phyloP scores from a whole-genome alignment of 2,888 invertebrate species.

The Lepidocyrtoides sp. region DNA sequence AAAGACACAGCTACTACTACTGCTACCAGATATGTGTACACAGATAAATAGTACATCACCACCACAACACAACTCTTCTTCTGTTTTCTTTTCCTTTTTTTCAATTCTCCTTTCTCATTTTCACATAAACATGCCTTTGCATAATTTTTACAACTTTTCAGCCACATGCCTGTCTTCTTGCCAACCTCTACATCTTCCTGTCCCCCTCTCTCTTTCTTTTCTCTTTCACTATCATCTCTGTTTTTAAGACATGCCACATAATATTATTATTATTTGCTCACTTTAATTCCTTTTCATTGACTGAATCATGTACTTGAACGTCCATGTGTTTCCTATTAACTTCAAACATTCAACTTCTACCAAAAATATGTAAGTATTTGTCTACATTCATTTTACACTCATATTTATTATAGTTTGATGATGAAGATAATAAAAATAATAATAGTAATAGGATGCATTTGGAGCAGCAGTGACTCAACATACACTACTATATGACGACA shows the following conservation, averaged over 20 bases:
- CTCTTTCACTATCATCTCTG: too few species aligned
- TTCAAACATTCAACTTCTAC: background rate
- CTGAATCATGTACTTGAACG: conserved; percentile 31
- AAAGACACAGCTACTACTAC: background rate
- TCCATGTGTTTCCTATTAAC: conserved; percentile 73
- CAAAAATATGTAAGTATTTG: background rate
- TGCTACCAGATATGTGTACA: background rate
- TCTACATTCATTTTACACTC: background rate
- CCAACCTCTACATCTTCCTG: conserved; percentile 8
- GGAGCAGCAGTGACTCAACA: background rate
- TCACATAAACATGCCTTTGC: conserved; percentile 81
- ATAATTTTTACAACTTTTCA: conserved; percentile 82
- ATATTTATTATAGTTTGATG: conserved; percentile 38
- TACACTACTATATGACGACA: conserved; percentile 1
- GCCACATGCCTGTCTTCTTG: conserved; percentile 64
- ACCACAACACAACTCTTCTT: background rate
- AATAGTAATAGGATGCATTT: background rate
- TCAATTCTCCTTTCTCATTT: conserved; percentile 64
- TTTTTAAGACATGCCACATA: too few species aligned
- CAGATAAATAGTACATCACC: background rate
- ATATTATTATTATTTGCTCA: background rate
- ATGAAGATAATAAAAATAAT: background rate
- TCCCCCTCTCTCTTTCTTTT: background rate
- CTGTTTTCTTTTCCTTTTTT: conserved; percentile 44
- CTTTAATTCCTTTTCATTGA: background rate